Percentiles rank a stretch among this genome's conserved stretches.
Conservation (phyloP, 1,140 invertebrate genomes). For the Leptinotarsa texana region DNA sequence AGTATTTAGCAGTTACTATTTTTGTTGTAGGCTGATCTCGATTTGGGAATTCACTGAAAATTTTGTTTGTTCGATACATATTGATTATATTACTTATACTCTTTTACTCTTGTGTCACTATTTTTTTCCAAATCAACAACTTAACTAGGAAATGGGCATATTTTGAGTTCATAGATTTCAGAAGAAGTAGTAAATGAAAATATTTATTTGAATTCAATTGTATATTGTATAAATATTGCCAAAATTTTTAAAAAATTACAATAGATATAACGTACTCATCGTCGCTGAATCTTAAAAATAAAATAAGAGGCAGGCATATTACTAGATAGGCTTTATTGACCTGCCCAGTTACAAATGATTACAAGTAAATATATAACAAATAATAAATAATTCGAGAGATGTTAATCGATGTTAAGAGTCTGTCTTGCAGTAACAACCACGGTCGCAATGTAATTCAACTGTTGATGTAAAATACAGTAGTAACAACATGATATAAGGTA, state of each 20-base stretch:
- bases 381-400: conserved; percentile 46
- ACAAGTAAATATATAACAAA: conserved; percentile 47
- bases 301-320: conserved; percentile 44
- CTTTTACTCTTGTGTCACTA: no score
- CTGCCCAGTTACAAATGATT: conserved; percentile 46
- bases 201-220: conserved; percentile 23
- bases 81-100: no score
- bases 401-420: conserved; percentile 48
- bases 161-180: no score
- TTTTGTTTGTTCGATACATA: not conserved
- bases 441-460: conserved; percentile 37
- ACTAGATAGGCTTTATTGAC: conserved; percentile 47
- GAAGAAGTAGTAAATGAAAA: not conserved
- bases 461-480: conserved; percentile 42
- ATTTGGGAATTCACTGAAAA: conserved; percentile 19
- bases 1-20: not conserved
- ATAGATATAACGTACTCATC: conserved; percentile 31
- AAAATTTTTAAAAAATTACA: conserved; percentile 36
- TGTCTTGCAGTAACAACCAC: conserved; percentile 52
- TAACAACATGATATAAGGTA: conserved; percentile 42
- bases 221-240: conserved; percentile 37
- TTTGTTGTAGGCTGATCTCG: not conserved
- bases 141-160: no score
- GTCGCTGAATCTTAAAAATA: conserved; percentile 30
- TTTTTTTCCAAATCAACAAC: no score